A percentile compares a stretch with the other conserved stretches of the same genome.
phyloP scores from a whole-genome alignment of 1,140 invertebrate genomes.

The Procambarus clarkii region DNA sequence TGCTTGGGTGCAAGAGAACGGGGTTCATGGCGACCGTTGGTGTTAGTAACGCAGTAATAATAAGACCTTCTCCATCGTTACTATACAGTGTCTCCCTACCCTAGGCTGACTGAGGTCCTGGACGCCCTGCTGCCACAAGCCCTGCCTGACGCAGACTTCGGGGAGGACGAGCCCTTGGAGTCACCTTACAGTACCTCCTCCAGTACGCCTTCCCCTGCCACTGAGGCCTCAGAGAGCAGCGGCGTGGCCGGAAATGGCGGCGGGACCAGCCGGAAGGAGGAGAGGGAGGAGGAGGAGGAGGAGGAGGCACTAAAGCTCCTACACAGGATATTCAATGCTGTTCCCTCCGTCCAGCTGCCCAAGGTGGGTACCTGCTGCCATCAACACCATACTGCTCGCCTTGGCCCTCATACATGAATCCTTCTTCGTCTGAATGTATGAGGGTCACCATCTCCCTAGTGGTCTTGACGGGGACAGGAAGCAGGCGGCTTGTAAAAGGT shows the following conservation, averaged over 20 bases:
- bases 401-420: too few relatives aligned
- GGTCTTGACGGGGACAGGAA: too few relatives aligned
- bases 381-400: too few relatives aligned
- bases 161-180: slow-evolving; percentile 3
- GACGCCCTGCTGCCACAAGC: slow-evolving; percentile 28
- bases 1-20: too few relatives aligned
- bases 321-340: slow-evolving; percentile 54
- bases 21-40: too few relatives aligned
- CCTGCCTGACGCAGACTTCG: slow-evolving; percentile 44
- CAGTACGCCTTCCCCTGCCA: slow-evolving; percentile 54
- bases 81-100: not conserved
- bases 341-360: slow-evolving; percentile 58
- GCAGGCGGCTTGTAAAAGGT: too few relatives aligned
- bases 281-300: slow-evolving; percentile 11
- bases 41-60: too few relatives aligned
- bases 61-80: too few relatives aligned
- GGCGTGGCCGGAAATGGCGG: not conserved
- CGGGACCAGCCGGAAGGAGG: not conserved
- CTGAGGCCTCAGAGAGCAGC: slow-evolving; percentile 33
- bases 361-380: slow-evolving; percentile 14
- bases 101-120: slow-evolving; percentile 39
- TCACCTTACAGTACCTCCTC: slow-evolving; percentile 22
- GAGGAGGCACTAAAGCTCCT: slow-evolving; percentile 31
- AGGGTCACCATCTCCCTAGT: too few relatives aligned
- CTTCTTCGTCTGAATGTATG: too few relatives aligned